Conservation (phyloP, 2,113 vertebrate species). For the Sinocyclocheilus maitianheensis region DNA sequence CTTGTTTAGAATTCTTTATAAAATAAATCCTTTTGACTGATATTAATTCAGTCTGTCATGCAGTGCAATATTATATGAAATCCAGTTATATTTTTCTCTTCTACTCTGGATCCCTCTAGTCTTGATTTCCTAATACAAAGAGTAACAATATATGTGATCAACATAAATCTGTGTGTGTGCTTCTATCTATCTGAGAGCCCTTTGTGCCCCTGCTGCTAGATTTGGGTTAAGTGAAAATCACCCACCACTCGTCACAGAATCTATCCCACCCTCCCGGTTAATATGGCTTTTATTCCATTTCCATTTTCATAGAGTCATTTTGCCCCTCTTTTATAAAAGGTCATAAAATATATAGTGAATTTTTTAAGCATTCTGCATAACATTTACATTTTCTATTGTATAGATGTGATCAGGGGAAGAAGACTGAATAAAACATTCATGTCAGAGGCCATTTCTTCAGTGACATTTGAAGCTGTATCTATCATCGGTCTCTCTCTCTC, state of each 20-base stretch:
- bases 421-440: slow-evolving; percentile 76
- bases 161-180: slow-evolving; percentile 4
- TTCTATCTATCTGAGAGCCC: slow-evolving; percentile 44
- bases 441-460: slow-evolving; percentile 72
- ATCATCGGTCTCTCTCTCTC: slow-evolving; percentile 58
- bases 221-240: slow-evolving; percentile 74
- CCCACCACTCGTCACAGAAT: slow-evolving; percentile 54
- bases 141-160: background rate
- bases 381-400: slow-evolving; percentile 78
- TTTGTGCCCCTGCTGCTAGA: slow-evolving; percentile 50
- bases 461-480: slow-evolving; percentile 78
- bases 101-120: background rate
- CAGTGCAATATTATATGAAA: background rate
- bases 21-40: background rate
- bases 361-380: slow-evolving; percentile 68
- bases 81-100: background rate
- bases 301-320: slow-evolving; percentile 72
- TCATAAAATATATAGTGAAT: slow-evolving; percentile 73
- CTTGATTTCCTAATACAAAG: background rate
- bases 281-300: slow-evolving; percentile 68
- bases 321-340: slow-evolving; percentile 72
- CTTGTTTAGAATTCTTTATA: background rate
- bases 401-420: slow-evolving; percentile 69
- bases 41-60: background rate
- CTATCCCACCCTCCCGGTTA: slow-evolving; percentile 59